These are phyloP conservation scores for Platorchestia sp. DNA, from an alignment of 1,140 invertebrate genomes.

Conservation along the genomic window DNA sequence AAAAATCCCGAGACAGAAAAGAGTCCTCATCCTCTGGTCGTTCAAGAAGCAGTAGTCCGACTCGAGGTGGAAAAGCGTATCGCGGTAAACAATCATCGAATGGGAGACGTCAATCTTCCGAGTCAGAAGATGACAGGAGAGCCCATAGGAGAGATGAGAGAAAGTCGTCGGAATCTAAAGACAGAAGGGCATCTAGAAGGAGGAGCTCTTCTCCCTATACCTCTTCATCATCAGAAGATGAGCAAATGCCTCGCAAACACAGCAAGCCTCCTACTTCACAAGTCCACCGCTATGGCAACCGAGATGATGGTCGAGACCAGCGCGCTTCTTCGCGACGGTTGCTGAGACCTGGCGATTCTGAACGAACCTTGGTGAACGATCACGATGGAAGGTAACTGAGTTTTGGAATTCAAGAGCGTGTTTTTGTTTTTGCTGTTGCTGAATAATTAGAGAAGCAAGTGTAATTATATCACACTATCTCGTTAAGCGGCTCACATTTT, in stretches of 20 bases:
- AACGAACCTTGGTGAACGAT: background rate
- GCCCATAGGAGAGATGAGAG: background rate
- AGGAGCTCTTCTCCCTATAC: background rate
- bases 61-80: background rate
- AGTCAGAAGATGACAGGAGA: background rate
- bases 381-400: background rate
- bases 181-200: background rate
- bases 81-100: background rate
- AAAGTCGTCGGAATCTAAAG: background rate
- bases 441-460: no score
- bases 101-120: background rate
- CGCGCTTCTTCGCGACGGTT: background rate
- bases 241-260: background rate
- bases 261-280: background rate
- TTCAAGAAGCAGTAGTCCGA: background rate
- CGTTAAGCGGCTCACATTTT: no score
- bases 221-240: slow-evolving; percentile 25
- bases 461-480: no score
- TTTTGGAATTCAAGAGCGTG: no score
- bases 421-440: no score
- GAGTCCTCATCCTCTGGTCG: background rate
- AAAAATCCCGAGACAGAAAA: background rate
- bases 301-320: background rate
- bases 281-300: no score
- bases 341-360: background rate